Evolutionary conservation across 2,113 vertebrate genomes (phyloP), one percentile per base, ranked within the genome.

Genomic region (Sinocyclocheilus maitianheensis): DNA sequence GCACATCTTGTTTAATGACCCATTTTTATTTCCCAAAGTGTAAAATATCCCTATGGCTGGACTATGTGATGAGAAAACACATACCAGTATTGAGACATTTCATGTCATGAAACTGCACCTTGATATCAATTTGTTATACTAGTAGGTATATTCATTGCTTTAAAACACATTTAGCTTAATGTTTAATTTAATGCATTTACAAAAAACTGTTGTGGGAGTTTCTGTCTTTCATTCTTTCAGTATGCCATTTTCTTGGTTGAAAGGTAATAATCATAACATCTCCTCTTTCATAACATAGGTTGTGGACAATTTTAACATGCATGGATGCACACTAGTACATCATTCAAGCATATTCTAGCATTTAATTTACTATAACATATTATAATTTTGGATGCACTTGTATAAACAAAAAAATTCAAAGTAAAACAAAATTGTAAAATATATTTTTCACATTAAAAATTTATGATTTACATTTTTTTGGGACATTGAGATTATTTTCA

Each of bases 21-120:
- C 71, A 74, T 43, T 74, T 72, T 72, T 43, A 43, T 72, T 48
- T 76, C 43, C 72, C 11, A 24, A 76, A 76, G 6, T 24, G 43
- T 46, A 24, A n/a, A 76, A 48, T 48, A 76, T 48, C 22, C 37
- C 20, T 75, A 75, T 24, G 14, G 8, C 40, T 74, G 20, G 40
- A 46, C 71, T 74, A 7, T 16, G 12, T 46, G 22, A 76, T 76
- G 74, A n/a, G 12, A 76, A 51, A 76, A n/a, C 48, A 16, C n/a
- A 48, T 48, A 4, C 2, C 5, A 48, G 22, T 3, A 48, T 26
- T 16, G 43, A n/a, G 74, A 75, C 40, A 24, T 7, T 2, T 24
- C 10, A 24, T 0, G 1, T 24, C 72, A 75, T 14, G 12, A 7
- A 24, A 75, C 1, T 40, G 16, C 9, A 37, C 10, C 34, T 40